These are phyloP conservation scores for Parapristionchus giblindavisi DNA, from an alignment of 2,888 invertebrate genomes.

Conservation along the genomic window DNA sequence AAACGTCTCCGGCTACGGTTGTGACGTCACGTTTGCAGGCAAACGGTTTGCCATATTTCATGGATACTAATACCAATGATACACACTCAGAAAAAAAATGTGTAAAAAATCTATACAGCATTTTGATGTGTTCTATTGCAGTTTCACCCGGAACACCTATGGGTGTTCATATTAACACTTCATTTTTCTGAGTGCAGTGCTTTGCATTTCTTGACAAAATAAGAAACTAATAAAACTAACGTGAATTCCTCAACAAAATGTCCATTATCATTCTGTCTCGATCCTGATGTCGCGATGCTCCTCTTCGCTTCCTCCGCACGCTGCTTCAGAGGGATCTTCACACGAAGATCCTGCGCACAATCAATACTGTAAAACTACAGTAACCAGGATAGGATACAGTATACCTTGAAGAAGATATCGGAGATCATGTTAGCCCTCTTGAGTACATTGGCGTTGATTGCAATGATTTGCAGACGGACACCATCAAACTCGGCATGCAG, in stretches of 20 bases:
- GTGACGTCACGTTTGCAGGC: too few species aligned
- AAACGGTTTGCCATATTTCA: too few species aligned
- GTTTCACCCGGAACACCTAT: too few species aligned
- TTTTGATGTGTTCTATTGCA: too few species aligned
- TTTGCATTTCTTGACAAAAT: not conserved
- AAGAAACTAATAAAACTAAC: constrained; percentile 34
- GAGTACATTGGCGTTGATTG: not conserved
- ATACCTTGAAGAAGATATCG: constrained; percentile 37
- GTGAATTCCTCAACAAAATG: constrained; percentile 41
- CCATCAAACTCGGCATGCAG: constrained; percentile 37
- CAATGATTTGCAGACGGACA: not conserved
- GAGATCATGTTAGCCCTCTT: constrained; percentile 33
- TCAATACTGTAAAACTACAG: too few species aligned
- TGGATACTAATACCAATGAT: too few species aligned
- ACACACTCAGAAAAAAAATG: too few species aligned
- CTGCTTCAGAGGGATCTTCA: constrained; percentile 39
- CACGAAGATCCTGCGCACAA: constrained; percentile 73
- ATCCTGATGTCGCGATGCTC: not conserved
- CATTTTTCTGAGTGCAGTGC: too few species aligned
- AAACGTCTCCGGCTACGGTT: too few species aligned
- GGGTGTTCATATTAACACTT: too few species aligned
- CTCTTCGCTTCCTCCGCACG: constrained; percentile 37
- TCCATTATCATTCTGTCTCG: not conserved
- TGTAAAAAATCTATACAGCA: too few species aligned
- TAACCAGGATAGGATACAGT: not conserved